A percentile compares a stretch with the other conserved stretches of the same genome.
These are phyloP conservation scores for Etheostoma nigrum DNA, from an alignment of 2,797 vertebrate species.

Conservation along the genomic window DNA sequence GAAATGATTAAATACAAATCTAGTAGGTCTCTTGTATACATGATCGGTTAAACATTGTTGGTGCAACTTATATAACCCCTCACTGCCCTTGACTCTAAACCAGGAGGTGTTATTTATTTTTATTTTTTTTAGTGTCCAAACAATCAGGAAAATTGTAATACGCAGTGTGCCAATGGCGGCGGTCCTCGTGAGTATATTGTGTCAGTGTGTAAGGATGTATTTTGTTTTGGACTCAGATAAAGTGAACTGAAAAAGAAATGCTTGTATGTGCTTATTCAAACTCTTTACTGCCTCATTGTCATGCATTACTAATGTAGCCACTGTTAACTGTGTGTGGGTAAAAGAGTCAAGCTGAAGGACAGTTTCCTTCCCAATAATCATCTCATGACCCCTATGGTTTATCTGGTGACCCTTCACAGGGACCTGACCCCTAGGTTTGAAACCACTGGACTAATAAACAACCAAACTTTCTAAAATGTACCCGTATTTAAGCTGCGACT, in stretches of 20 bases:
- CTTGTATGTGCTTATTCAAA: constrained; percentile 13
- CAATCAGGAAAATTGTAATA: background rate
- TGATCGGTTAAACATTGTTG: background rate
- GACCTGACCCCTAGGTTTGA: too few relatives aligned
- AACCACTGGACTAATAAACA: too few relatives aligned
- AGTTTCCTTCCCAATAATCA: too few relatives aligned
- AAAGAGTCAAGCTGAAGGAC: too few relatives aligned
- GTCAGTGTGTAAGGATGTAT: constrained; percentile 10
- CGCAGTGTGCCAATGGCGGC: constrained; percentile 36
- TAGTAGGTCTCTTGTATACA: background rate
- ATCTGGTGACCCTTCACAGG: too few relatives aligned
- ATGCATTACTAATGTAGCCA: too few relatives aligned
- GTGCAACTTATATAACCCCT: background rate
- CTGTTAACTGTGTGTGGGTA: too few relatives aligned
- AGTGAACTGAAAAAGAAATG: background rate
- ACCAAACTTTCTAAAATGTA: too few relatives aligned
- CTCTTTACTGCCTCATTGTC: background rate
- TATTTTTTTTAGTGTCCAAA: background rate
- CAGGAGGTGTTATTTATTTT: background rate
- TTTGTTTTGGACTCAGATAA: constrained; percentile 38
- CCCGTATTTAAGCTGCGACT: too few relatives aligned
- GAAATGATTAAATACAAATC: background rate
- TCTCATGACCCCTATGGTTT: too few relatives aligned
- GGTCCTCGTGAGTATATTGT: background rate
- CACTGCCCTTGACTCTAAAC: background rate